Conservation (phyloP, 2,888 invertebrate species). For the Protula sp. region DNA sequence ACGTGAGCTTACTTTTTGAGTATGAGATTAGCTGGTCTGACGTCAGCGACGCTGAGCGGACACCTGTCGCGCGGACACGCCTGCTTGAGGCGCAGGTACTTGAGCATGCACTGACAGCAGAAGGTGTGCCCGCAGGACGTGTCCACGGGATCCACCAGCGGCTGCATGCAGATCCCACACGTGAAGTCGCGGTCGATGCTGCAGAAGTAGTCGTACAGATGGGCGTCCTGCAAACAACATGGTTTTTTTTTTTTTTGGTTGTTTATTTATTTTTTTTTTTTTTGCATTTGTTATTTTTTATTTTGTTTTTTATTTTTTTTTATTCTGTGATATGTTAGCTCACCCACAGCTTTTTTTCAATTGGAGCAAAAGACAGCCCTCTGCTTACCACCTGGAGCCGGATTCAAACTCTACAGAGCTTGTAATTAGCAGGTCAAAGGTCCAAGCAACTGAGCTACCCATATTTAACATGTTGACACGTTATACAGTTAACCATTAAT, state of each 20-base stretch:
- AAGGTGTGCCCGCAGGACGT: slow-evolving; percentile 52
- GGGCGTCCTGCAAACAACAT: slow-evolving; percentile 17
- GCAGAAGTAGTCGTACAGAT: slow-evolving; percentile 55
- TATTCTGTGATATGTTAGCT: no score
- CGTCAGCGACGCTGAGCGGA: not conserved
- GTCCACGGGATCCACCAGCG: slow-evolving; percentile 55
- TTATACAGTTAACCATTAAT: no score
- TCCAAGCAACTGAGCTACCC: no score
- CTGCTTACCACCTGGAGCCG: no score
- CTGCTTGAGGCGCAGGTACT: slow-evolving; percentile 32
- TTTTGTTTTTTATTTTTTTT: not conserved
- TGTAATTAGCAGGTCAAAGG: no score
- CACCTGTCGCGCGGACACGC: not conserved
- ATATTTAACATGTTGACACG: no score
- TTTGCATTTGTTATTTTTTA: no score
- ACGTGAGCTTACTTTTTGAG: not conserved
- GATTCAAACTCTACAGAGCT: no score
- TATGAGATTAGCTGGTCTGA: not conserved
- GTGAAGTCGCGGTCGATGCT: slow-evolving; percentile 55
- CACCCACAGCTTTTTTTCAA: no score
- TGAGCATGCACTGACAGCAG: slow-evolving; percentile 47
- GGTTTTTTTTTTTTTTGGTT: no score
- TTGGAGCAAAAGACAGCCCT: no score
- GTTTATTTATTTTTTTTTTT: not conserved
- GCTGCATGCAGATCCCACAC: slow-evolving; percentile 56